Conservation (phyloP, 2,888 invertebrate genomes). For the Dryobota labecula region DNA sequence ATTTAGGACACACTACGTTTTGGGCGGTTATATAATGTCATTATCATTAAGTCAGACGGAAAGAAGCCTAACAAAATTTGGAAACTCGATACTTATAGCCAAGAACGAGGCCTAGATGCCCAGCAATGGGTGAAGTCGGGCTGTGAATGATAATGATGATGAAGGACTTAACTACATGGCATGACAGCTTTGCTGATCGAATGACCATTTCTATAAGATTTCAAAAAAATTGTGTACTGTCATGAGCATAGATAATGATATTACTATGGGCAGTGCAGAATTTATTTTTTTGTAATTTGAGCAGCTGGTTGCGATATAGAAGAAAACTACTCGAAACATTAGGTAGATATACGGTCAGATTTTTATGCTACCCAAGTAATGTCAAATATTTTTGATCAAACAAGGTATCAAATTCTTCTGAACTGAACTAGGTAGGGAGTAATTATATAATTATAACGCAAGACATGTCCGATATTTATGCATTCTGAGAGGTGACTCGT, state of each 20-base stretch:
- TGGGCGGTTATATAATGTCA: conserved; percentile 13
- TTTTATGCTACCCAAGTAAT: too few species aligned
- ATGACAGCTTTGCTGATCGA: not conserved
- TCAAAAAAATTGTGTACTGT: not conserved
- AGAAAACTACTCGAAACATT: too few species aligned
- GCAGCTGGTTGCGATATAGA: too few species aligned
- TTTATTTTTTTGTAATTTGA: too few species aligned
- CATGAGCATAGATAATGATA: not conserved
- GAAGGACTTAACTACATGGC: not conserved
- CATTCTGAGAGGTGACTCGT: too few species aligned
- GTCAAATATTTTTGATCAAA: too few species aligned
- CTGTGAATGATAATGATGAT: not conserved
- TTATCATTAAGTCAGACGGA: conserved; percentile 21
- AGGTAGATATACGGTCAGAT: too few species aligned
- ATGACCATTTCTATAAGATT: not conserved
- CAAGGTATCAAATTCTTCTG: too few species aligned
- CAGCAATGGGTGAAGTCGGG: not conserved
- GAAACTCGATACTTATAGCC: not conserved
- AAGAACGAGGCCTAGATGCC: not conserved
- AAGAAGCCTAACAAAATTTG: conserved; percentile 19
- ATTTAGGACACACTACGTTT: not conserved
- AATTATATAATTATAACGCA: too few species aligned
- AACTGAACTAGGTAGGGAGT: too few species aligned
- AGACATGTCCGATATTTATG: too few species aligned
- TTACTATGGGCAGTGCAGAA: not conserved